A percentile compares a stretch with the other conserved stretches of the same genome.
Conservation (phyloP, 2,888 invertebrate genomes). For the Coelogynopora nodosa region DNA sequence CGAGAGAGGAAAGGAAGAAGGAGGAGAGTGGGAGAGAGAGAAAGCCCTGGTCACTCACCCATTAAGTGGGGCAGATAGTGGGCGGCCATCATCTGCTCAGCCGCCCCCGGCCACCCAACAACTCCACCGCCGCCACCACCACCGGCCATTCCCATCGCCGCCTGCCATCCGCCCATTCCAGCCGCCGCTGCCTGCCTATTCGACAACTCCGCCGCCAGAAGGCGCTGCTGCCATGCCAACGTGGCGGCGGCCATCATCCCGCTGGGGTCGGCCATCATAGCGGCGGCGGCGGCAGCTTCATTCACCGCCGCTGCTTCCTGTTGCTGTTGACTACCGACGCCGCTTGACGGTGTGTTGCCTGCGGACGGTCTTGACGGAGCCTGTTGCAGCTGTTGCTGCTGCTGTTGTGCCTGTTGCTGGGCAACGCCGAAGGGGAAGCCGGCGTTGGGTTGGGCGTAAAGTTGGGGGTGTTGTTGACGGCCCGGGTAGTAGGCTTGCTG, state of each 20-base stretch:
- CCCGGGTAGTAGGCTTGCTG: slow-evolving; percentile 22
- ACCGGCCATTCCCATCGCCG: background rate
- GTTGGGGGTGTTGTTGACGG: background rate
- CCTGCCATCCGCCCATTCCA: background rate
- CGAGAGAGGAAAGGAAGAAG: background rate
- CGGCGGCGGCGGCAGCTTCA: background rate
- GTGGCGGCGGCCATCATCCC: background rate
- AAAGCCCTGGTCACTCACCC: background rate
- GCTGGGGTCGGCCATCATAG: background rate
- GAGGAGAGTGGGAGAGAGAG: background rate
- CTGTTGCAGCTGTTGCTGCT: too few relatives aligned
- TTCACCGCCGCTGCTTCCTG: background rate
- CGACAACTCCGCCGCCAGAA: slow-evolving; percentile 7
- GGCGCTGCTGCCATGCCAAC: background rate
- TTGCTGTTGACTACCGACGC: background rate
- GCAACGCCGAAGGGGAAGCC: background rate
- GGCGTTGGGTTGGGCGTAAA: background rate
- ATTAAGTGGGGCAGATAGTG: background rate
- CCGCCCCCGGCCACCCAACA: background rate
- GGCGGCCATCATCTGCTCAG: background rate
- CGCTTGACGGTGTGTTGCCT: too few relatives aligned
- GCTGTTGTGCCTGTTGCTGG: background rate
- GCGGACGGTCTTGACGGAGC: too few relatives aligned
- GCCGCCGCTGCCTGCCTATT: background rate
- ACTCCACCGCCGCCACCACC: background rate